phyloP scores from a whole-genome alignment of 2,797 vertebrate species.

The Coccyzus lansbergi region DNA sequence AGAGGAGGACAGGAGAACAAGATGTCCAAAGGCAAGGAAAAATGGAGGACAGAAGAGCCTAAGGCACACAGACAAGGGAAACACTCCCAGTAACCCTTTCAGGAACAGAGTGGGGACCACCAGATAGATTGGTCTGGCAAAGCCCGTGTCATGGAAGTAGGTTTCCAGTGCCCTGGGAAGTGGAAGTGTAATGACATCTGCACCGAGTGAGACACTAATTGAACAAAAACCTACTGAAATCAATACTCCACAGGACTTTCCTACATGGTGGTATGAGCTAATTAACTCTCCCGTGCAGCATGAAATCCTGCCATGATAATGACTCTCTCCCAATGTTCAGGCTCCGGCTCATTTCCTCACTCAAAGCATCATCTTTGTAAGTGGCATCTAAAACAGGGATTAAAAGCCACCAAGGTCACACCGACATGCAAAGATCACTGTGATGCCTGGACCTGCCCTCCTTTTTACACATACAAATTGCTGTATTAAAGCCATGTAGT shows the following conservation, averaged over 20 bases:
- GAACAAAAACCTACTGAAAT: background rate
- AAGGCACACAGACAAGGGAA: background rate
- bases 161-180: background rate
- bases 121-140: rapidly evolving
- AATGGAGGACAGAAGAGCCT: background rate
- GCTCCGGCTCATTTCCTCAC: background rate
- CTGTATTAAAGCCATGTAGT: rapidly evolving
- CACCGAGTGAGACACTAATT: background rate
- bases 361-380: background rate
- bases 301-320: rapidly evolving
- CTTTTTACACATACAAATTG: rapidly evolving
- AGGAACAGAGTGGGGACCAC: background rate
- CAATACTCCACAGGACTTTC: background rate
- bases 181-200: background rate
- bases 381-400: background rate
- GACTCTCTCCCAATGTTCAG: too few species aligned
- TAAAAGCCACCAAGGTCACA: rapidly evolving
- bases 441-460: background rate
- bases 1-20: background rate
- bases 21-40: rapidly evolving
- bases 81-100: background rate
- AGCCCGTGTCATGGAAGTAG: background rate
- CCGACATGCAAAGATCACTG: background rate
- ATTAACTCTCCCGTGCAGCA: background rate
- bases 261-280: rapidly evolving